phyloP scores from a whole-genome alignment of 1,140 invertebrate species.

The Holotrichia oblita region DNA sequence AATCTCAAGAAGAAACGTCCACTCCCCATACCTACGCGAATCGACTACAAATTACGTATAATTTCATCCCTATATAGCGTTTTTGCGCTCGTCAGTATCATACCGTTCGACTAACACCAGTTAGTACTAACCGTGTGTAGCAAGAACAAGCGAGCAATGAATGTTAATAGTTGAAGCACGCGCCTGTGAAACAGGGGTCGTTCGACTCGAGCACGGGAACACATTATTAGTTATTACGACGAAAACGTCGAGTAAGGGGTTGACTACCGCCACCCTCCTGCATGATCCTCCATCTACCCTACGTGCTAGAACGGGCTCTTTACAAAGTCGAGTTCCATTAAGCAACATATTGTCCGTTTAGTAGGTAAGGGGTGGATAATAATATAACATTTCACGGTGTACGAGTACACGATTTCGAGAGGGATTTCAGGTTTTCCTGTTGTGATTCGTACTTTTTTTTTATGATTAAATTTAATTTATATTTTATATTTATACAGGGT shows the following conservation, averaged over 20 bases:
- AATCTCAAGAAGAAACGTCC: no score
- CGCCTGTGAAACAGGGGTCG: neutral
- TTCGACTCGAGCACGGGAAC: neutral
- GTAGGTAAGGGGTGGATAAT: neutral
- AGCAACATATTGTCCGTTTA: conserved; percentile 16
- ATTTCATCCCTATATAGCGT: no score
- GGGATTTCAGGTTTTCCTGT: no score
- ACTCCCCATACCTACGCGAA: no score
- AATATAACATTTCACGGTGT: neutral
- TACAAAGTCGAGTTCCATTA: neutral
- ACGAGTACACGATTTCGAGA: neutral
- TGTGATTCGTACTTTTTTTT: no score
- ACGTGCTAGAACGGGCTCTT: no score
- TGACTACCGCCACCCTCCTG: neutral
- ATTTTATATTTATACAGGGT: no score
- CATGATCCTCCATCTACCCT: no score
- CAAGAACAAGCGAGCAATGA: neutral
- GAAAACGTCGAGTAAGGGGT: neutral
- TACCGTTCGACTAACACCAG: no score
- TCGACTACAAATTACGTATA: no score
- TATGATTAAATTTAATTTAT: no score
- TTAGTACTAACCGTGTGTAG: neutral
- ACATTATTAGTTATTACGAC: conserved; percentile 12
- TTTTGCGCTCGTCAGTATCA: no score
- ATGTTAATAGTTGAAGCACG: conserved; percentile 16